Percentiles rank a stretch among this genome's conserved stretches.
Evolutionary conservation across 2,888 invertebrate genomes (phyloP).

Genomic region (Muschampia plurimacula): DNA sequence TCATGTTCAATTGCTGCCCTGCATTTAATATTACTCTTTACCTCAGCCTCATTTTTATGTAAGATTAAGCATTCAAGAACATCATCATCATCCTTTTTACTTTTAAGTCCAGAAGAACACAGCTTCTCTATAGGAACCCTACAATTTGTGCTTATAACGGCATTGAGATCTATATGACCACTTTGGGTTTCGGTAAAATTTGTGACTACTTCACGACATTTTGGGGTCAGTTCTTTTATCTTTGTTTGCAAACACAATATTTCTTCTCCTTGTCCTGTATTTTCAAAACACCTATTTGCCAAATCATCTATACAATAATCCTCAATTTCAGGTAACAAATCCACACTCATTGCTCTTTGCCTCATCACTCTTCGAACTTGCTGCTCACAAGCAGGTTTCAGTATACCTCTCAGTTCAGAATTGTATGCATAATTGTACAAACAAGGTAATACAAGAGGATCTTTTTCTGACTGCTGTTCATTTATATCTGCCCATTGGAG

Average conservation of each 20-base stretch:
- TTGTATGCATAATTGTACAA: constrained; percentile 91
- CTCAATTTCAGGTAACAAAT: constrained; percentile 97
- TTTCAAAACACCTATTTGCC: constrained; percentile 92
- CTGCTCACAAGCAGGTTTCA: constrained; percentile 87
- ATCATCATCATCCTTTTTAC: constrained; percentile 92
- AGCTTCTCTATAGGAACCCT: constrained; percentile 91
- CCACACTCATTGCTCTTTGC: constrained; percentile 96
- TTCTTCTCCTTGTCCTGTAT: constrained; percentile 95
- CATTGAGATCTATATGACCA: constrained; percentile 95
- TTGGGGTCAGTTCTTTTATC: constrained; percentile 88
- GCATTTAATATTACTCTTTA: constrained; percentile 93
- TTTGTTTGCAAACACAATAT: constrained; percentile 96
- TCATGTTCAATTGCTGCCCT: constrained; percentile 98
- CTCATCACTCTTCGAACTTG: constrained; percentile 97
- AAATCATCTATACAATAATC: constrained; percentile 95
- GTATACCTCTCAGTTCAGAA: constrained; percentile 75
- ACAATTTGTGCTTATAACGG: constrained; percentile 93
- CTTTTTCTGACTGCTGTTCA: constrained; percentile 90
- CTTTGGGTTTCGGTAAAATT: constrained; percentile 96
- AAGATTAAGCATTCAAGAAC: constrained; percentile 97
- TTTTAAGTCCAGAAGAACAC: constrained; percentile 89
- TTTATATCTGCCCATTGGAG: constrained; percentile 90
- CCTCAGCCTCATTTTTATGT: constrained; percentile 94
- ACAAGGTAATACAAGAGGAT: constrained; percentile 95
- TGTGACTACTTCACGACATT: constrained; percentile 91